Conservation (phyloP, 2,888 invertebrate species). For the Oscheius sp. region DNA sequence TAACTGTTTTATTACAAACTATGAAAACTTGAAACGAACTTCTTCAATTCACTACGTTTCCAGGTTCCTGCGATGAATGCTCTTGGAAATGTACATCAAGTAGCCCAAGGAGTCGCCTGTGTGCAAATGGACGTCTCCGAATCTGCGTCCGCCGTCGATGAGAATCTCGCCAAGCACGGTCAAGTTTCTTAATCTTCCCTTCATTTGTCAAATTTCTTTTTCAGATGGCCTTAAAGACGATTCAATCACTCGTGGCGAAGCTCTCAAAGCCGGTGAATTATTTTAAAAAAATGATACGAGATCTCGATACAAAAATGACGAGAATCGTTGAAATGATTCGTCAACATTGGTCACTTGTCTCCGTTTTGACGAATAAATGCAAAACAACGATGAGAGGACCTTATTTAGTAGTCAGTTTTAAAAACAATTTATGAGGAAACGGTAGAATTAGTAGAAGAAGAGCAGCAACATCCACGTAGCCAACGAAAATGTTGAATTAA, state of each 20-base stretch:
- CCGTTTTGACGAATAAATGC: constrained; percentile 41
- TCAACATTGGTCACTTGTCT: constrained; percentile 32
- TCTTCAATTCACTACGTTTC: constrained; percentile 2
- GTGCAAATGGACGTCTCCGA: constrained; percentile 55
- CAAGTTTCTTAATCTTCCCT: no score
- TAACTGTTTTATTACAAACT: no score
- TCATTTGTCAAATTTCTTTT: no score
- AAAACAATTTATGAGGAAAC: neutral
- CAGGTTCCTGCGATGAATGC: constrained; percentile 61
- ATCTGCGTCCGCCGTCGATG: constrained; percentile 49
- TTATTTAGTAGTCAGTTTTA: constrained; percentile 27
- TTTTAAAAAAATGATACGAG: constrained; percentile 36
- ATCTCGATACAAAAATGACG: constrained; percentile 41
- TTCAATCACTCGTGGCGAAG: constrained; percentile 32
- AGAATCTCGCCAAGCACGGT: constrained; percentile 46
- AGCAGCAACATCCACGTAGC: neutral
- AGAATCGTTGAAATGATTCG: constrained; percentile 45
- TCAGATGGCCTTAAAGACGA: constrained; percentile 8
- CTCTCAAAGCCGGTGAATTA: constrained; percentile 45
- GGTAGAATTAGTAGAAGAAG: neutral
- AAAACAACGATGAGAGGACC: constrained; percentile 38
- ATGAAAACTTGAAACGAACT: no score
- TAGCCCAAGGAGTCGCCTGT: constrained; percentile 58
- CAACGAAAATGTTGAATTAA: neutral
- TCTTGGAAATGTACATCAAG: constrained; percentile 51